Evolutionary conservation across 2,797 vertebrate species (phyloP).

Genomic region (Hydrolagus colliei): DNA sequence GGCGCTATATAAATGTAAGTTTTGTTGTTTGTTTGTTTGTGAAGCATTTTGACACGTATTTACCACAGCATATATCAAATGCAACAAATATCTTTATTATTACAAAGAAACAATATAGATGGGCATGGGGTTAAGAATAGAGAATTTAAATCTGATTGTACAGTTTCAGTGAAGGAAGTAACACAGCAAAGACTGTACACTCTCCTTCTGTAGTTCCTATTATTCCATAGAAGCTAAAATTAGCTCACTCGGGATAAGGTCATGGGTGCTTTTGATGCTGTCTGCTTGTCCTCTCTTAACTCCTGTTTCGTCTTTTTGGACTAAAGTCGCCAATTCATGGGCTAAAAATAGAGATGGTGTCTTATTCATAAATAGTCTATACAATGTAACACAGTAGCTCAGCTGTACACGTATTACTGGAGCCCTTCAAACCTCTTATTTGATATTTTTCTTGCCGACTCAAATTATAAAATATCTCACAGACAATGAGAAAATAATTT

Average conservation of each 20-base stretch:
- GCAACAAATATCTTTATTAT: no score
- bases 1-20: no score
- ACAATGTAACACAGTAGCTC: constrained; percentile 16
- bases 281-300: neutral
- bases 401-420: neutral
- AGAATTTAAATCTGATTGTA: no score
- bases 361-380: neutral
- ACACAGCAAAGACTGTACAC: no score
- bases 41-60: no score
- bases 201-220: no score
- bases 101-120: no score
- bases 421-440: neutral
- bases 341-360: neutral
- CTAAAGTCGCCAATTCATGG: neutral
- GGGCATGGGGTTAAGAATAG: no score
- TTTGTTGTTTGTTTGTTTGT: no score
- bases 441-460: neutral
- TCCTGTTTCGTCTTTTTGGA: neutral
- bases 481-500: constrained; percentile 18
- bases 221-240: neutral
- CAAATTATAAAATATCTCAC: constrained; percentile 19
- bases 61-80: no score
- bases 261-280: neutral
- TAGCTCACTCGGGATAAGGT: neutral
- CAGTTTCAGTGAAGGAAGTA: no score